phyloP scores from a whole-genome alignment of 2,888 invertebrate species.

The Drosophila emarginata region DNA sequence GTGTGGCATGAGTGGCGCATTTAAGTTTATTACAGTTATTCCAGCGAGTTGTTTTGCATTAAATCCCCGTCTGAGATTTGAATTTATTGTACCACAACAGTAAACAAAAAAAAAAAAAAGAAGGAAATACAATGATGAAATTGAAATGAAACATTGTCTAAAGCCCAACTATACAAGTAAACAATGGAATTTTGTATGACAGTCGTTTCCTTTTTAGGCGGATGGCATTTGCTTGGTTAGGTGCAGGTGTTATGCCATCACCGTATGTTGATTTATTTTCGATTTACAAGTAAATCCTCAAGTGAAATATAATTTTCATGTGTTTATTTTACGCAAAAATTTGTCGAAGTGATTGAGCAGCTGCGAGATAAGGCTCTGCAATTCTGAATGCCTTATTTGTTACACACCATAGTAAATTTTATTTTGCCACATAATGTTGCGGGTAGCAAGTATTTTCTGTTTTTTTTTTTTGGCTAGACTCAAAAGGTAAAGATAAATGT shows the following conservation, averaged over 20 bases:
- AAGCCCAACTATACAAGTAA: constrained; percentile 40
- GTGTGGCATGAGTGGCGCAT: constrained; percentile 35
- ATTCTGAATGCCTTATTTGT: not conserved
- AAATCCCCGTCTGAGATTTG: constrained; percentile 70
- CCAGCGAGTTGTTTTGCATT: constrained; percentile 63
- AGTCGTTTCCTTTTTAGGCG: not conserved
- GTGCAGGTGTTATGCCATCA: constrained; percentile 40
- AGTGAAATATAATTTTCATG: constrained; percentile 73
- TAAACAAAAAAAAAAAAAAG: not conserved
- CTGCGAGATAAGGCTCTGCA: not conserved
- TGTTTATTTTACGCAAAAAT: constrained; percentile 63
- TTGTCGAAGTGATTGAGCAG: constrained; percentile 52
- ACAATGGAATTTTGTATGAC: not conserved
- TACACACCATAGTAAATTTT: constrained; percentile 15
- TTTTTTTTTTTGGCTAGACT: constrained; percentile 12
- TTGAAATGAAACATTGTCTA: constrained; percentile 58
- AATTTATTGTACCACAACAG: constrained; percentile 50
- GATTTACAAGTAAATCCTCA: constrained; percentile 70
- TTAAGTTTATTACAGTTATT: constrained; percentile 72
- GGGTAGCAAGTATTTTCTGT: not conserved
- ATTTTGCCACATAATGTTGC: constrained; percentile 15
- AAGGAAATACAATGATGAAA: constrained; percentile 39
- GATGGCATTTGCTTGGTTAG: not conserved
- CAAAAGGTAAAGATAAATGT: constrained; percentile 35
- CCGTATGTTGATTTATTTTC: constrained; percentile 65